phyloP scores from a whole-genome alignment of 2,113 vertebrate species.

The Aramus guarauna region DNA sequence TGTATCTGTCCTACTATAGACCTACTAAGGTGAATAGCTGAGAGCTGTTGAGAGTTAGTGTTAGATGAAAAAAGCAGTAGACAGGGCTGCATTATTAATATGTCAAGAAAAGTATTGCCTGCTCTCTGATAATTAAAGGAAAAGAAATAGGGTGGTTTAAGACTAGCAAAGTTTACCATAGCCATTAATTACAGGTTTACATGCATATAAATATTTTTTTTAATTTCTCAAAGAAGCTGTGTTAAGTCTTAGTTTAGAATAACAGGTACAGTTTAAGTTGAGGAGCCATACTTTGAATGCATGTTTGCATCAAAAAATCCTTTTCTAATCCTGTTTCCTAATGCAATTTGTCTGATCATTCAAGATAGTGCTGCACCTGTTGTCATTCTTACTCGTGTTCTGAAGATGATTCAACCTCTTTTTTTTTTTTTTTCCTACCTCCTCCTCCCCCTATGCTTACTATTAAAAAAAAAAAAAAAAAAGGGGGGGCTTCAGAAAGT shows the following conservation, averaged over 20 bases:
- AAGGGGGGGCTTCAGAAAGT: background rate
- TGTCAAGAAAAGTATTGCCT: background rate
- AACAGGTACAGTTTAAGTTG: background rate
- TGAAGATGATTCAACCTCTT: background rate
- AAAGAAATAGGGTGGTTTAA: background rate
- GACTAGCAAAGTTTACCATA: background rate
- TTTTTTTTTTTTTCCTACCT: background rate
- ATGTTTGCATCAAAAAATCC: background rate
- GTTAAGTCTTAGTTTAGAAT: background rate
- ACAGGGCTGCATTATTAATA: background rate
- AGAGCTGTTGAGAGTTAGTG: background rate
- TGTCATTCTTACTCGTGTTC: background rate
- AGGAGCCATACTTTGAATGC: background rate
- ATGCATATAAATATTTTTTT: background rate
- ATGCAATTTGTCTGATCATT: background rate
- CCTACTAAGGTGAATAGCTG: background rate
- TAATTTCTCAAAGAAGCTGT: background rate
- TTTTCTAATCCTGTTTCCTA: background rate
- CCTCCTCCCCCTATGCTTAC: background rate
- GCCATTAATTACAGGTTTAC: background rate
- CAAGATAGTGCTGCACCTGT: background rate
- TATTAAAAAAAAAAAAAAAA: background rate
- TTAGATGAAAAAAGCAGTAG: background rate
- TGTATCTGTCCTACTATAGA: background rate
- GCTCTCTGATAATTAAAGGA: background rate